Conservation (phyloP, 35 echinoderm and acorn worm genomes). For the Diadema setosum region DNA sequence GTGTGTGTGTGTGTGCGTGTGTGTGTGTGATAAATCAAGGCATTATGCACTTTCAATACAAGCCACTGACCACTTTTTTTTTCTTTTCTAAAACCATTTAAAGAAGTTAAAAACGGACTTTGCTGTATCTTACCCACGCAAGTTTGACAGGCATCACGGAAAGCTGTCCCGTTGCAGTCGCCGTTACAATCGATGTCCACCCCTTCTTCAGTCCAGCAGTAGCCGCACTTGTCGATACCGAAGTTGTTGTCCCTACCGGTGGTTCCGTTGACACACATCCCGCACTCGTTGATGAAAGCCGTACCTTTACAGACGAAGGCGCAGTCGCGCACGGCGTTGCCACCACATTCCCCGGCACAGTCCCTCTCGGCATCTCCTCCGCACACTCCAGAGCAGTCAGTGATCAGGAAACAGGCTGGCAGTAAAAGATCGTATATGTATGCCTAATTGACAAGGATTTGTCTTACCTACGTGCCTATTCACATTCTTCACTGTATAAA, state of each 20-base stretch:
- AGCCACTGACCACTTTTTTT: too few relatives aligned
- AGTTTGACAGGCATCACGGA: slow-evolving; percentile 44
- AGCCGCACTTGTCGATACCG: slow-evolving; percentile 43
- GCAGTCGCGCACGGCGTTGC: slow-evolving; percentile 45
- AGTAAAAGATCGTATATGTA: too few relatives aligned
- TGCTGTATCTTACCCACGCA: slow-evolving; percentile 82
- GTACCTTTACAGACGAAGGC: slow-evolving; percentile 30
- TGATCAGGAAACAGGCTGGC: slow-evolving; percentile 10
- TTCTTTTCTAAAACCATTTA: too few relatives aligned
- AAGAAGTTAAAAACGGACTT: not conserved
- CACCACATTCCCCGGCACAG: slow-evolving; percentile 51
- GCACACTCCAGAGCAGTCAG: slow-evolving; percentile 63
- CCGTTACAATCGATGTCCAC: slow-evolving; percentile 64
- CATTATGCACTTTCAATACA: too few relatives aligned
- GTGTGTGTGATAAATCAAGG: too few relatives aligned
- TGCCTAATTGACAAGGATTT: too few relatives aligned
- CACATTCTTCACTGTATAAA: too few relatives aligned
- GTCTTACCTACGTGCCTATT: too few relatives aligned
- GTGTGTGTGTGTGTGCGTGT: too few relatives aligned
- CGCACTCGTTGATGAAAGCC: slow-evolving; percentile 48
- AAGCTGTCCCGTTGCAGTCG: slow-evolving; percentile 62
- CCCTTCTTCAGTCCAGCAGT: not conserved
- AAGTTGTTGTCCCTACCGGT: not conserved
- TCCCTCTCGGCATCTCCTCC: slow-evolving; percentile 31
- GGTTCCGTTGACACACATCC: slow-evolving; percentile 47